Base-by-base conservation (phyloP, 2,888 invertebrate species). In the Germaria angustata region DNA sequence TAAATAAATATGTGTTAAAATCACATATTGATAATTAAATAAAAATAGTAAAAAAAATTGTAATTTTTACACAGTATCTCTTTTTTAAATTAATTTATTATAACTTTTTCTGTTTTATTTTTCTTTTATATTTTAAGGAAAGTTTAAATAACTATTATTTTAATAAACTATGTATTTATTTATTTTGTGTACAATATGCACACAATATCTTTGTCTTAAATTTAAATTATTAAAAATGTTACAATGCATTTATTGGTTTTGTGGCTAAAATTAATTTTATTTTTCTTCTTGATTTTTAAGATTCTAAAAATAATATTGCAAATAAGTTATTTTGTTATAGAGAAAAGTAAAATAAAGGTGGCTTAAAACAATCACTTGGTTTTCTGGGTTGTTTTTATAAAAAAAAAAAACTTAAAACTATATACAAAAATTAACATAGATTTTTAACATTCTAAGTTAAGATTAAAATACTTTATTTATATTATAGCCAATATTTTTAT, bases 251-350 rank as follows among this genome's bases (percentile, higher is more conserved):
- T 53, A 11, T 15, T 36, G 24, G 41, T 15, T 24, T 65, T 28
- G 24, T 49, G 63, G 13, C 24, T 51, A 15, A 32, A 53, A 9
- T 15, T 53, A 32, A 53, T 53, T 53, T n/a, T 13, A 32, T n/a
- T n/a, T 46, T 63, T 53, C 24, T 46, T 11, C 24, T 80, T 51
- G 36, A 34, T 8, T 63, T 41, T 46, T 53, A 72, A 9, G 17
- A 41, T 46, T 46, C 68, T 68, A 59, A 78, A 78, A 63, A 73
- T 81, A 81, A 81, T 81, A 81, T 81, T 81, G 81, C 81, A 81
- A 77, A 77, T 65, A 59, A 28, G 9, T 22, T 51, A 44, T 24
- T 32, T 63, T 36, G 22, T 71, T 76, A 41, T 65, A 57, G n/a
- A n/a, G n/a, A n/a, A 57, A 57, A 66, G 63, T 32, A 69, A 69